Base-by-base conservation (phyloP, 53 echinoderm and acorn worm genomes). In the Henricia sp. region DNA sequence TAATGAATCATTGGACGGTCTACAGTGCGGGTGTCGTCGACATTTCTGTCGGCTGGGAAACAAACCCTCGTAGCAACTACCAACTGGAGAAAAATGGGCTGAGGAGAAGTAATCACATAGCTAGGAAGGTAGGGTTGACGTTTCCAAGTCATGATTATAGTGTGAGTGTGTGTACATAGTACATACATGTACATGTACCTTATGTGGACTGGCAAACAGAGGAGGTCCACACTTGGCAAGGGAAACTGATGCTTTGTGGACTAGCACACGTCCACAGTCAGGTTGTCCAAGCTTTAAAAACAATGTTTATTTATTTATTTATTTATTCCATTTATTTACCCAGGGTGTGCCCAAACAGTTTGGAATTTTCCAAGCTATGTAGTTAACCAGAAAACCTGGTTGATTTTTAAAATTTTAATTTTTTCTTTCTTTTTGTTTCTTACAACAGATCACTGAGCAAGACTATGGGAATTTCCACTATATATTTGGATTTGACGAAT, bases 1-100 rank as follows among this genome's bases (percentile, higher is more conserved):
- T 85, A 20, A 69, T 62, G 14, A 72, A 71, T 19, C 86, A 89
- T 1, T 95, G 96, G 96, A 39, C 39, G 17, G 91, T 96, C 9
- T 93, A 95, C 82, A 95, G 96, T 82, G 96, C 96, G 52, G 96
- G 91, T 2, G 90, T 93, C 17, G 83, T 91, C 0, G 82, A 76
- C 4, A 93, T 91, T 53, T 70, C 91, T 52, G 88, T 91, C 30
- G 96, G 89, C 3, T 68, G 72, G 9, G 70, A 83, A 19, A 90
- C 93, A 0, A 91, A 95, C 60, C 3, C 30, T 3, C 37, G 87
- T 11, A 90, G 93, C 21, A 95, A 91, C 60, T 4, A 82, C 3
- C 87, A 86, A 12, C 46, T 95, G 64, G 66, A 51, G 29, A 84
- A 84, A 25, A 71, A 91, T 27, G 67, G 58, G 10, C 24, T 84